phyloP scores from a whole-genome alignment of 2,113 vertebrate genomes.

The Malurus alboscapulatus region DNA sequence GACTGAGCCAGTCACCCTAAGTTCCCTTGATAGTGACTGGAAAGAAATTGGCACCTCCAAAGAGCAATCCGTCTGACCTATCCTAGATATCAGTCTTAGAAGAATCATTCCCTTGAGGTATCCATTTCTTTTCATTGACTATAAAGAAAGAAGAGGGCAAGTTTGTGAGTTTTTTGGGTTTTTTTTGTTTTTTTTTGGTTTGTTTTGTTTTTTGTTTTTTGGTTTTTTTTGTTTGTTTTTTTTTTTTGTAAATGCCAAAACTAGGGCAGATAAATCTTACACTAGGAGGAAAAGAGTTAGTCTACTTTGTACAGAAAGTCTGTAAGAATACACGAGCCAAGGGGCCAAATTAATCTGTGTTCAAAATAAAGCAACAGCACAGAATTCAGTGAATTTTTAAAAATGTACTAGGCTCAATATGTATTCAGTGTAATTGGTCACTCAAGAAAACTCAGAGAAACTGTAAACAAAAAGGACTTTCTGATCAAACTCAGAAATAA shows the following conservation, averaged over 20 bases:
- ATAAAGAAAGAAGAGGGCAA: not conserved
- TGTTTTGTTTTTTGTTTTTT: too few species aligned
- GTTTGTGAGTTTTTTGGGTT: not conserved
- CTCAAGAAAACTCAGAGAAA: not conserved
- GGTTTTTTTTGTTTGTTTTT: too few species aligned
- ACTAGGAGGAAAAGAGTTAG: not conserved
- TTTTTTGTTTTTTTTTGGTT: too few species aligned
- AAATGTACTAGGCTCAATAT: not conserved
- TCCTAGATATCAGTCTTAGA: not conserved
- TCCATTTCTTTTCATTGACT: not conserved
- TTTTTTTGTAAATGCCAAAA: not conserved
- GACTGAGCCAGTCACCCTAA: not conserved
- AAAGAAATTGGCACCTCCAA: slow-evolving; percentile 7
- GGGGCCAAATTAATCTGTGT: not conserved
- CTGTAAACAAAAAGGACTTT: not conserved
- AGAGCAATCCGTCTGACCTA: slow-evolving; percentile 13
- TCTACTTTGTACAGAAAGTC: not conserved
- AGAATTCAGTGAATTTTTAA: not conserved
- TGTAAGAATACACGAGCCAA: not conserved
- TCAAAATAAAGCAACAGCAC: not conserved
- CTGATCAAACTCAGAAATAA: not conserved
- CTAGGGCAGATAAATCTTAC: not conserved
- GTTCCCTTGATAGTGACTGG: not conserved
- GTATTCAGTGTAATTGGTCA: not conserved
- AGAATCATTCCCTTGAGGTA: slow-evolving; percentile 1